phyloP scores from a whole-genome alignment of 2,797 vertebrate genomes.

The Discoglossus pictus region DNA sequence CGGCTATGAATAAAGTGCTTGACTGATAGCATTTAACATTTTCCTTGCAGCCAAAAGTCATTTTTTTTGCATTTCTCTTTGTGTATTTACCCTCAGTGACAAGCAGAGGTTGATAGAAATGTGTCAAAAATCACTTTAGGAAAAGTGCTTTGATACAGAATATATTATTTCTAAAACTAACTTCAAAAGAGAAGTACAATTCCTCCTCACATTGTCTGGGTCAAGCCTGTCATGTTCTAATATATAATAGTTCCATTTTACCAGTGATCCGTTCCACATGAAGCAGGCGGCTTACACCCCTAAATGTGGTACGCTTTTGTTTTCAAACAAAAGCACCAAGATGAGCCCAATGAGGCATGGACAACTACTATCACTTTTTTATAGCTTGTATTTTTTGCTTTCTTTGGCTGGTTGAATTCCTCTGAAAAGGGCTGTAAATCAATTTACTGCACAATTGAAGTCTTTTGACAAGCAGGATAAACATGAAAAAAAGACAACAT shows the following conservation, averaged over 20 bases:
- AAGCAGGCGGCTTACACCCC: conserved; percentile 33
- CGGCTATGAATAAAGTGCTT: no score
- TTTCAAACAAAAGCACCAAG: conserved; percentile 42
- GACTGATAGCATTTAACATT: no score
- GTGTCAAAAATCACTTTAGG: no score
- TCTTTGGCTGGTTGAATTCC: conserved; percentile 31
- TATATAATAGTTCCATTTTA: conserved; percentile 23
- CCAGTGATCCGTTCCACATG: conserved; percentile 36
- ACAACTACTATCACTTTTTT: conserved; percentile 40
- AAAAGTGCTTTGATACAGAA: neutral
- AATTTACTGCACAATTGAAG: conserved; percentile 33
- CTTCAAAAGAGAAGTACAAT: conserved; percentile 6
- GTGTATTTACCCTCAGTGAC: no score
- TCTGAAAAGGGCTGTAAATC: conserved; percentile 25
- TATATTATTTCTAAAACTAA: conserved; percentile 8
- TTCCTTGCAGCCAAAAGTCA: no score
- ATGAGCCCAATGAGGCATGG: conserved; percentile 47
- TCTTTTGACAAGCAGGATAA: conserved; percentile 23
- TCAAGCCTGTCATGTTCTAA: conserved; percentile 13
- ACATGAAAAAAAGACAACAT: conserved; percentile 18
- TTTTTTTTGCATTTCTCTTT: no score
- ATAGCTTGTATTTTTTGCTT: conserved; percentile 32
- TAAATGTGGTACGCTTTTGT: conserved; percentile 45
- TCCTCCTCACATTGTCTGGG: neutral
- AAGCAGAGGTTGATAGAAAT: no score